Evolutionary conservation across 2,888 invertebrate genomes (phyloP), one percentile per base, ranked within the genome.

Genomic region (Campoplex nolae): DNA sequence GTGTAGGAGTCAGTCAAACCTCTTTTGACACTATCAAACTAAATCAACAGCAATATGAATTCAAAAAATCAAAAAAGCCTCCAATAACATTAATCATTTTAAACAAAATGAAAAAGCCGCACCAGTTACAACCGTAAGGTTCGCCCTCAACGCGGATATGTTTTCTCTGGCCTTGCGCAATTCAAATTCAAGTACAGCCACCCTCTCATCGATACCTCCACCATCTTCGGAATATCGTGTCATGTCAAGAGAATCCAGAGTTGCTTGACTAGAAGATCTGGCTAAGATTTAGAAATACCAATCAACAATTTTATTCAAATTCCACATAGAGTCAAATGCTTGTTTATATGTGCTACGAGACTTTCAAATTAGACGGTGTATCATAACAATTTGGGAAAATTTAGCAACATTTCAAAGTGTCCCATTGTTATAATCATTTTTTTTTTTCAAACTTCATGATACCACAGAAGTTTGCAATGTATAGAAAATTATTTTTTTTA

Each of bases 121-220:
- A 84, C 97, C 97, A 92, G 97, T 96, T 91, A 97, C 97, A 90
- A 97, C 97, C 76, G 98, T 98, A 38, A 98, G 95, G 94, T 98
- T 97, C 32, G 97, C 97, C 92, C 98, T 95, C 71, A 98, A 94
- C 23, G 97, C 96, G 93, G 97, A 97, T 67, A 98, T 98, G 13
- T 97, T 98, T 94, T 98, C 98, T 90, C 96, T 96, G 0, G 98
- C 98, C 94, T 98, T 98, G 76, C 98, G 95, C 28, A 98, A 94
- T 93, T 98, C 98, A 95, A 98, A 98, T 94, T 98, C 98, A 35
- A 98, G 95, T 16, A 98, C 97, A 70, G 98, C 98, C 2, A 98
- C 97, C 92, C 96, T 95, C 92, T 97, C 97, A 95, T 98, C 98
- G 3, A 96, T 96, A n/a, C 97, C 97, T 91, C 96, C 97, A 0